These are phyloP conservation scores for Podarcis muralis DNA, from an alignment of 2,113 vertebrate genomes.

Conservation along the genomic window DNA sequence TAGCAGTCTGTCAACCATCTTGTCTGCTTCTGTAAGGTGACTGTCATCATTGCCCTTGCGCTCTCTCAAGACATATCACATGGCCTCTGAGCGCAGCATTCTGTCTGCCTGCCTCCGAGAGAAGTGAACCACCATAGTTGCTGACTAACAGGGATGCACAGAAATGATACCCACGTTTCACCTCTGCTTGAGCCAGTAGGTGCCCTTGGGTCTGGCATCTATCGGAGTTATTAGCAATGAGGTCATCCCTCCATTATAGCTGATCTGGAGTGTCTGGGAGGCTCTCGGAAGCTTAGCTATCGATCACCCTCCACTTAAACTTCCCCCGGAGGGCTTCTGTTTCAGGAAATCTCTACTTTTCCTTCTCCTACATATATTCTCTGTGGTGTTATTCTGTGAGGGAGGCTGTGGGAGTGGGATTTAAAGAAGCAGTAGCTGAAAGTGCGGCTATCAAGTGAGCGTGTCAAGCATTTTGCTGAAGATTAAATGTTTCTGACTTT, in stretches of 20 bases:
- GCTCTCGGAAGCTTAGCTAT: constrained; percentile 48
- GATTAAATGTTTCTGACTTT: background rate
- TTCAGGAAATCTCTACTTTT: constrained; percentile 61
- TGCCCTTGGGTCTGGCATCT: constrained; percentile 53
- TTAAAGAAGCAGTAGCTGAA: background rate
- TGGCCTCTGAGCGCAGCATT: constrained; percentile 1
- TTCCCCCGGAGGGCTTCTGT: constrained; percentile 35
- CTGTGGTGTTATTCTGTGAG: constrained; percentile 24
- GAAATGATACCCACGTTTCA: constrained; percentile 14
- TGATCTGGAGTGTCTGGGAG: constrained; percentile 48
- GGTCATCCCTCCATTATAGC: constrained; percentile 53
- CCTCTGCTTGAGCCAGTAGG: background rate
- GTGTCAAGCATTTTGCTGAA: background rate
- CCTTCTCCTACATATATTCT: rapidly evolving
- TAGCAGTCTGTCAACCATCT: background rate
- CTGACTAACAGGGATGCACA: constrained; percentile 13
- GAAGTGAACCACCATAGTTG: background rate
- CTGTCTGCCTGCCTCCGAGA: background rate
- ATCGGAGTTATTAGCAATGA: constrained; percentile 56
- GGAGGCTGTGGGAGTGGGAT: constrained; percentile 23
- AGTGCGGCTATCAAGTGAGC: background rate
- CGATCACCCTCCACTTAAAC: constrained; percentile 39
- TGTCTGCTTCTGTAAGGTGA: constrained; percentile 5
- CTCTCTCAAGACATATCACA: background rate
- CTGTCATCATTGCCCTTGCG: background rate